phyloP scores from a whole-genome alignment of 2,797 vertebrate species.

The Falco peregrinus region DNA sequence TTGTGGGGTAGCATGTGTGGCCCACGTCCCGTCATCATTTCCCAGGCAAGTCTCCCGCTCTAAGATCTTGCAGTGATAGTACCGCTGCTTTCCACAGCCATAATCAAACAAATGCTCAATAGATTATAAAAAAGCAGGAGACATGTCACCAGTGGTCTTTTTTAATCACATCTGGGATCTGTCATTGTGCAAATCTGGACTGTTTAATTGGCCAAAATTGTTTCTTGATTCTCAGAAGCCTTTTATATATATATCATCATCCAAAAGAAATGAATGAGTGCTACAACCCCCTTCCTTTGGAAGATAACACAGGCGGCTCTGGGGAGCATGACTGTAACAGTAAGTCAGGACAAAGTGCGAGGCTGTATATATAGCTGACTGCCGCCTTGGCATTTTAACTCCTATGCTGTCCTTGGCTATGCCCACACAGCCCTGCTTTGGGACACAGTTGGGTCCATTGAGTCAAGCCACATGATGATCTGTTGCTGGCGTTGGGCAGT shows the following conservation, averaged over 20 bases:
- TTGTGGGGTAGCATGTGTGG: not conserved
- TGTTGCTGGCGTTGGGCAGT: not conserved
- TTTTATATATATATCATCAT: not conserved
- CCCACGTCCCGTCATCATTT: rapidly evolving
- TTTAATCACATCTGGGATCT: constrained; percentile 28
- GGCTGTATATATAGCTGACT: not conserved
- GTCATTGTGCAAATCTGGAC: not conserved
- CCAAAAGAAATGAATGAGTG: not conserved
- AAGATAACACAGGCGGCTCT: constrained; percentile 24
- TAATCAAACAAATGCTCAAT: not conserved
- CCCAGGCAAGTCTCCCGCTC: not conserved
- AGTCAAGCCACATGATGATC: not conserved
- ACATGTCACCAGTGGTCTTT: not conserved
- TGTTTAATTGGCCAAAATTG: not conserved
- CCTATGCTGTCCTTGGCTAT: constrained; percentile 7
- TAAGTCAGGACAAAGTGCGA: constrained; percentile 51
- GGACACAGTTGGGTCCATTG: not conserved
- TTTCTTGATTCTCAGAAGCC: constrained; percentile 6
- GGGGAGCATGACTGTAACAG: constrained; percentile 19
- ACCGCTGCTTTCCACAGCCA: not conserved
- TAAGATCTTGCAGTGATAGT: not conserved
- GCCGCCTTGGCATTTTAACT: constrained; percentile 8
- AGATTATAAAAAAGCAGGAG: not conserved
- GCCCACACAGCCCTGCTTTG: not conserved
- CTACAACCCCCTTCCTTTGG: not conserved